Percentiles rank a stretch among this genome's conserved stretches.
These are phyloP conservation scores for Rhagonycha fulva DNA, from an alignment of 2,888 invertebrate species.

Conservation along the genomic window DNA sequence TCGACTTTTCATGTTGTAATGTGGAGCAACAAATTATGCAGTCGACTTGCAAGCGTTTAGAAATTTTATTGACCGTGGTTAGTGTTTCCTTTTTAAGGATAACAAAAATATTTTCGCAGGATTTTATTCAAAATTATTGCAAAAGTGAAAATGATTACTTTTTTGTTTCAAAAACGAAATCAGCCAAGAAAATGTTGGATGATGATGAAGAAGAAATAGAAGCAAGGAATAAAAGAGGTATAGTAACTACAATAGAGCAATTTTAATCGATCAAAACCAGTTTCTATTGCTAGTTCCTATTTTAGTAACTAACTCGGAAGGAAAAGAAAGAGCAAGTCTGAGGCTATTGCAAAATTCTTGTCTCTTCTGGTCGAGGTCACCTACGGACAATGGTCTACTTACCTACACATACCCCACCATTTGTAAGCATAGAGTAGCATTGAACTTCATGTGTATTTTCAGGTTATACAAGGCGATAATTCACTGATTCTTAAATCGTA, in stretches of 20 bases:
- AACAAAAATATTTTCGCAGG: not conserved
- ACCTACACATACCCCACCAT: conserved; percentile 51
- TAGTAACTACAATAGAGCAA: not conserved
- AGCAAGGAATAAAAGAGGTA: not conserved
- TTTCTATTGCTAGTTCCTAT: not conserved
- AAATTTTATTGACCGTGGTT: not conserved
- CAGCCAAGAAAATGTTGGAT: not conserved
- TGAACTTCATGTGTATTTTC: conserved; percentile 37
- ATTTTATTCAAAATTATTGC: not conserved
- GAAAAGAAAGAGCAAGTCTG: conserved; percentile 31
- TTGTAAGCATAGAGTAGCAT: conserved; percentile 34
- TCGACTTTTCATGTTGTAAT: not conserved
- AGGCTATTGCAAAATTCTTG: conserved; percentile 35
- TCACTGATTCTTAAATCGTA: conserved; percentile 24
- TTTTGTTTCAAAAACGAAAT: not conserved
- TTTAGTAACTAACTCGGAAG: conserved; percentile 24
- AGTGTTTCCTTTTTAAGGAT: not conserved
- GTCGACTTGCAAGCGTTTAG: not conserved
- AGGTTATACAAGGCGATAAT: conserved; percentile 30
- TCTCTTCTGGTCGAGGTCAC: conserved; percentile 45
- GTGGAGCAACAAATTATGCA: not conserved
- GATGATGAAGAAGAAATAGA: not conserved
- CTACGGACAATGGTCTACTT: conserved; percentile 52
- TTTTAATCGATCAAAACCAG: not conserved
- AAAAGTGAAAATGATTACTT: not conserved